A percentile compares a stretch with the other conserved stretches of the same genome.
Evolutionary conservation across 2,113 vertebrate species (phyloP).

Genomic region (Natator depressus): DNA sequence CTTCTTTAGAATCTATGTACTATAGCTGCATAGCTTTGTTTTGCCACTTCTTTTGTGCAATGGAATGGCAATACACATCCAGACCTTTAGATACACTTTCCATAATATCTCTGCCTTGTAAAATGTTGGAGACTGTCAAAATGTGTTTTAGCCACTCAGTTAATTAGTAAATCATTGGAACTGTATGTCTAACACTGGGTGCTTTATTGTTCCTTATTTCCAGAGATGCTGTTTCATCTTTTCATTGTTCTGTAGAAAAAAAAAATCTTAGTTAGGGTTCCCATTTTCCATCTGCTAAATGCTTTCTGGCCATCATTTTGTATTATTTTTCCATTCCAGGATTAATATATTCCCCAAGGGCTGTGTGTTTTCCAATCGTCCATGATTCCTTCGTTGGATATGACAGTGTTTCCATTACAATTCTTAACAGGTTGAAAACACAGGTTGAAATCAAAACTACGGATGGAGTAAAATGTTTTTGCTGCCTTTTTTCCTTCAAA

Average conservation of each 20-base stretch:
- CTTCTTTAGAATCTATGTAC: background rate
- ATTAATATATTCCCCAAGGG: background rate
- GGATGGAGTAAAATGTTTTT: background rate
- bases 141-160: background rate
- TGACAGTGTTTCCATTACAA: background rate
- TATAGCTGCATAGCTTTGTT: background rate
- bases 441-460: background rate
- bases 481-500: background rate
- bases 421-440: background rate
- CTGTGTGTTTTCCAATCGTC: background rate
- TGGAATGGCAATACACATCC: background rate
- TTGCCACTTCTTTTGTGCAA: background rate
- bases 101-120: background rate
- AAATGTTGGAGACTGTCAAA: background rate
- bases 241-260: background rate
- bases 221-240: background rate
- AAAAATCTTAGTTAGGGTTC: background rate
- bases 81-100: background rate
- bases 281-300: background rate
- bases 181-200: rapidly evolving
- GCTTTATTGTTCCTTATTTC: background rate
- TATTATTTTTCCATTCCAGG: background rate
- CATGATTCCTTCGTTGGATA: background rate
- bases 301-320: background rate
- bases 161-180: background rate